Percentiles rank a stretch among this genome's conserved stretches.
Conservation (phyloP, 2,888 invertebrate genomes). For the Monochamus alternatus region DNA sequence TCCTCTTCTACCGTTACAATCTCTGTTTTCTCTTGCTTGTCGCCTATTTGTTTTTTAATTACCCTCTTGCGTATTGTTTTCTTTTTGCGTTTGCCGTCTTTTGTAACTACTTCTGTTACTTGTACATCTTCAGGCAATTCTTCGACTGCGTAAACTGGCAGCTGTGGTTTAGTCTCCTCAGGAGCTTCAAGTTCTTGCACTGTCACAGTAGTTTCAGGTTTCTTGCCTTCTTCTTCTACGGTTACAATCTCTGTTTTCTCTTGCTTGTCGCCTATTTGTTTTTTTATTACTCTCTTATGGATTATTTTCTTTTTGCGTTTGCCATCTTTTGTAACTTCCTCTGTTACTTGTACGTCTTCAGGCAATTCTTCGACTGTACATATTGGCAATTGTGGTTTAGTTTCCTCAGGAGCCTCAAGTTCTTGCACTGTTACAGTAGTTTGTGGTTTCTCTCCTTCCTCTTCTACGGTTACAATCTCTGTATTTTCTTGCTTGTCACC, state of each 20-base stretch:
- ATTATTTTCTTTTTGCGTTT: constrained; percentile 59
- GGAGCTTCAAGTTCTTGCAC: constrained; percentile 54
- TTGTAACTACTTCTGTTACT: too few relatives aligned
- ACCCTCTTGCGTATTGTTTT: too few relatives aligned
- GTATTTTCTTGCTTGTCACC: constrained; percentile 86
- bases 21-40: too few relatives aligned
- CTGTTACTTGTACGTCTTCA: constrained; percentile 60
- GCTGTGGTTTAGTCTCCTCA: constrained; percentile 41
- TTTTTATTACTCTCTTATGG: constrained; percentile 64
- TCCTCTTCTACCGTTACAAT: too few relatives aligned
- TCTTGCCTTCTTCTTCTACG: constrained; percentile 59
- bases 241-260: constrained; percentile 62
- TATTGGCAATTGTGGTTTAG: constrained; percentile 63
- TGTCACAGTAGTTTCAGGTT: constrained; percentile 57
- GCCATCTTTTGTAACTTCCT: constrained; percentile 53
- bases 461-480: constrained; percentile 61
- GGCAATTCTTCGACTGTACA: constrained; percentile 60
- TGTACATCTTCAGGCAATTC: too few relatives aligned
- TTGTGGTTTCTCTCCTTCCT: constrained; percentile 61
- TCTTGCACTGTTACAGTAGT: constrained; percentile 61
- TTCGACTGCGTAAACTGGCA: too few relatives aligned
- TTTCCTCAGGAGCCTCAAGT: constrained; percentile 60
- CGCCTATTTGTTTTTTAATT: too few relatives aligned
- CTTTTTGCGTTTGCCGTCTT: too few relatives aligned
- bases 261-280: constrained; percentile 64